Base-by-base conservation (phyloP, 1,140 invertebrate genomes). In the Drosophila nebulosa region DNA sequence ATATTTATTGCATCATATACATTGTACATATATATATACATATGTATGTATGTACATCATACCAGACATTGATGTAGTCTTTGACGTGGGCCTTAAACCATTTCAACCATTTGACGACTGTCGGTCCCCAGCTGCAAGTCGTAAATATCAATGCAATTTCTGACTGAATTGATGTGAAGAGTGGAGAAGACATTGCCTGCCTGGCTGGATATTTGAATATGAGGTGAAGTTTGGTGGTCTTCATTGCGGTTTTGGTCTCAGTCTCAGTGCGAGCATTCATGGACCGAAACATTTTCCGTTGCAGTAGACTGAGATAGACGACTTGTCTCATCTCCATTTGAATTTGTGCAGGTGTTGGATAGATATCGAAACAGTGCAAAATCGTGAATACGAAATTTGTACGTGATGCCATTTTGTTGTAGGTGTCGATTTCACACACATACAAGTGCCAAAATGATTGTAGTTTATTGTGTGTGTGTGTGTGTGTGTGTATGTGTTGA, bases 351-450 rank as follows among this genome's bases (percentile, higher is more conserved):
- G 88, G 88, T 90, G 88, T 90, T 90, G 83, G 88, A 83, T 90
- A 78, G 69, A 88, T 80, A 80, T 88, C 69, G 68, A 90, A 90
- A 90, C 90, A 86, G 88, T 90, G 88, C 86, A 90, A 90, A 90
- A 90, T 90, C 88, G 88, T 90, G 88, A 74, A 74, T 61, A 64
- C 80, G 69, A 90, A 90, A 90, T 90, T 90, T 90, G 88, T 90
- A 90, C 88, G 86, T 90, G 88, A 90, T 86, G 79, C 77, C 79
- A 84, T 86, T 46, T 46, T 18, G 81, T 78, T 88, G 83, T 86
- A 81, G 83, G 83, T 83, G 83, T 88, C 78, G 83, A 74, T 79
- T 57, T 62, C 6, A 58, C 32, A 24, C 51, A 36, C 50, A 72
- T 63, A 79, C 56, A 67, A 12, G 21, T 7, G 14, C 16, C 12